A percentile compares a stretch with the other conserved stretches of the same genome.
phyloP scores from a whole-genome alignment of 2,113 vertebrate genomes.

The Nyctibius bracteatus region DNA sequence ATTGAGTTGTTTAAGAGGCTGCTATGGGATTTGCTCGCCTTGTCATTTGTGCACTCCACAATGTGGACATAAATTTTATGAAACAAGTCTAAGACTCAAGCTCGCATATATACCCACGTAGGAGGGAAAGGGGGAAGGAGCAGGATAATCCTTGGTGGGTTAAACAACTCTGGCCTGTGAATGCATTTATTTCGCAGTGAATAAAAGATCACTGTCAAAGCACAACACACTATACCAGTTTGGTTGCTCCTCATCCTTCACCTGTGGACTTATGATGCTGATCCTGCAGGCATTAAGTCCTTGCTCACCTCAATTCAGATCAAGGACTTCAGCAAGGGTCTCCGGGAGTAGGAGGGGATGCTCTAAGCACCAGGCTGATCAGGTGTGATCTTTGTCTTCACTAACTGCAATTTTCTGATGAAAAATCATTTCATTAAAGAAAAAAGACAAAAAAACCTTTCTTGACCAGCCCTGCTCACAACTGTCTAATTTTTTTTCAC shows the following conservation, averaged over 20 bases:
- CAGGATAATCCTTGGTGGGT: neutral
- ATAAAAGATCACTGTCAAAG: neutral
- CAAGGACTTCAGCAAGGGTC: neutral
- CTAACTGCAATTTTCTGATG: neutral
- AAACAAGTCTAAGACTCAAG: neutral
- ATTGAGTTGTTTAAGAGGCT: slow-evolving; percentile 18
- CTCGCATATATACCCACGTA: neutral
- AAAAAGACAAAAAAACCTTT: neutral
- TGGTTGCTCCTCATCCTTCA: neutral
- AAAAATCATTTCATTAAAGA: neutral
- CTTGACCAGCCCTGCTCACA: neutral
- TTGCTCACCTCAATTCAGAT: neutral
- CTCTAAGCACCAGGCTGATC: neutral
- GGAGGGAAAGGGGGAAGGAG: neutral
- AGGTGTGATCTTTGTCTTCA: neutral
- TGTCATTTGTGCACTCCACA: neutral
- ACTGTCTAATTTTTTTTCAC: neutral
- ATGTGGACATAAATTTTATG: neutral
- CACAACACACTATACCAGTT: no score
- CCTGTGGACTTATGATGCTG: fast-evolving
- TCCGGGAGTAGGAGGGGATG: neutral
- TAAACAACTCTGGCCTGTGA: neutral
- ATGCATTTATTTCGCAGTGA: neutral
- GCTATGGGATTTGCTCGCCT: neutral
- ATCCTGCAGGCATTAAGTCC: neutral